Conservation (phyloP, 1,140 invertebrate species). For the Dufourea novaeangliae region DNA sequence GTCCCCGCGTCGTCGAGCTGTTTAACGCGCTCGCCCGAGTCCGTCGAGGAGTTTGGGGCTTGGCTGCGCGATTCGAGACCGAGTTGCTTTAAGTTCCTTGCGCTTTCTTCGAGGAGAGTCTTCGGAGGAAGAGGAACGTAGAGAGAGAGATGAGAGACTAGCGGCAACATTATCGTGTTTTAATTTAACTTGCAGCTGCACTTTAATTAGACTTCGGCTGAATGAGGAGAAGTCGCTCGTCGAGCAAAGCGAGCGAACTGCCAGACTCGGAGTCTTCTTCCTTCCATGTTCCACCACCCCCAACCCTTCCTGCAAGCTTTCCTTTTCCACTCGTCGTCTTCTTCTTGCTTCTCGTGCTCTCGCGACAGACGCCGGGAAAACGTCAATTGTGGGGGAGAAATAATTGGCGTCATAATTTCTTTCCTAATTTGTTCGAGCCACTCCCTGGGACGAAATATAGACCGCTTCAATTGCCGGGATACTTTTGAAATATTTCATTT, state of each 20-base stretch:
- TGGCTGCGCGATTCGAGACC: conserved; percentile 52
- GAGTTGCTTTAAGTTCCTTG: conserved; percentile 61
- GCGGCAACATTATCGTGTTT: conserved; percentile 75
- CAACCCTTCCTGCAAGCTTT: neutral
- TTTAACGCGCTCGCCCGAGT: conserved; percentile 61
- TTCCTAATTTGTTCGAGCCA: neutral
- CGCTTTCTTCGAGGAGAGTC: conserved; percentile 10
- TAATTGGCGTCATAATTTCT: conserved; percentile 47
- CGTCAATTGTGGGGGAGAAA: conserved; percentile 38
- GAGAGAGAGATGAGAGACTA: conserved; percentile 13
- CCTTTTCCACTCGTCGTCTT: conserved; percentile 15
- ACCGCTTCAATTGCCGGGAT: too few relatives aligned
- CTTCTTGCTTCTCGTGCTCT: conserved; percentile 20
- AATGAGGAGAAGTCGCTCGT: conserved; percentile 67
- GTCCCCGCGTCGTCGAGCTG: conserved; percentile 33
- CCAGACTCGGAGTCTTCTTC: conserved; percentile 43
- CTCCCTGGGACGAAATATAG: too few relatives aligned
- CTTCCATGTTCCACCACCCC: conserved; percentile 3
- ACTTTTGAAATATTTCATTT: too few relatives aligned
- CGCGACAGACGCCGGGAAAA: conserved; percentile 33
- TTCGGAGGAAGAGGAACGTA: conserved; percentile 1
- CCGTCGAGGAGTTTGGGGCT: conserved; percentile 55
- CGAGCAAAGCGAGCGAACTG: conserved; percentile 59
- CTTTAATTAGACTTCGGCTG: conserved; percentile 75
- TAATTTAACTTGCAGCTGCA: conserved; percentile 77